These are phyloP conservation scores for Nomada goodeniana DNA, from an alignment of 2,888 invertebrate genomes.

Conservation along the genomic window DNA sequence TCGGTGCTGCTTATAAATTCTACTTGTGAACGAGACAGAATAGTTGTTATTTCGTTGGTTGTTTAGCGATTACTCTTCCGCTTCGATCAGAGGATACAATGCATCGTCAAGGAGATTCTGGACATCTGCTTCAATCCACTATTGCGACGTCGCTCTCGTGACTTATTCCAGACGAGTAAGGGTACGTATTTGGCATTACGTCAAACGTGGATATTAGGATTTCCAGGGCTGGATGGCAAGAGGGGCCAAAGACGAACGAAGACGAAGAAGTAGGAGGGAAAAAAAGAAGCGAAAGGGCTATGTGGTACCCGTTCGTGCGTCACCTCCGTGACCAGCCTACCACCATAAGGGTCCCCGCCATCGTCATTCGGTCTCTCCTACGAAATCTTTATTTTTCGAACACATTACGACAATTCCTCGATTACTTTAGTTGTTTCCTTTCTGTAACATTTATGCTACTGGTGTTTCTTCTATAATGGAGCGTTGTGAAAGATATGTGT, in stretches of 20 bases:
- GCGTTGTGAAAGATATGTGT: too few species aligned
- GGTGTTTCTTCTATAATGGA: too few species aligned
- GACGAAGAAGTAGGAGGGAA: constrained; percentile 44
- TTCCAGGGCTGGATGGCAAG: constrained; percentile 75
- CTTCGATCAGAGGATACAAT: constrained; percentile 54
- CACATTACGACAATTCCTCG: constrained; percentile 41
- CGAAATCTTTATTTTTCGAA: constrained; percentile 59
- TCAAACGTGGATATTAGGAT: constrained; percentile 84
- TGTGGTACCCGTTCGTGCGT: constrained; percentile 80
- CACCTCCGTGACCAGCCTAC: constrained; percentile 83
- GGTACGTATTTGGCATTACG: constrained; percentile 83
- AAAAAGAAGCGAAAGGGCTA: constrained; percentile 62
- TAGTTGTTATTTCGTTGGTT: constrained; percentile 48
- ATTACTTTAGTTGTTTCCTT: not conserved
- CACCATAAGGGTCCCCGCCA: constrained; percentile 56
- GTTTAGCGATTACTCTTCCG: constrained; percentile 58
- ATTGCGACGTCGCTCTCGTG: constrained; percentile 67
- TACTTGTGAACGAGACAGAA: constrained; percentile 4
- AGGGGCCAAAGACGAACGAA: constrained; percentile 67
- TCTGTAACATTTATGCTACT: not conserved
- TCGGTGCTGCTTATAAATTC: constrained; percentile 29
- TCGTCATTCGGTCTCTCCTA: constrained; percentile 57
- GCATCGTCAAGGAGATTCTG: constrained; percentile 62
- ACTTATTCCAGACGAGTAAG: constrained; percentile 81
- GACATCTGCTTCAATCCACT: constrained; percentile 57